Conservation (phyloP, 2,888 invertebrate genomes). For the Ennomos erosarius region DNA sequence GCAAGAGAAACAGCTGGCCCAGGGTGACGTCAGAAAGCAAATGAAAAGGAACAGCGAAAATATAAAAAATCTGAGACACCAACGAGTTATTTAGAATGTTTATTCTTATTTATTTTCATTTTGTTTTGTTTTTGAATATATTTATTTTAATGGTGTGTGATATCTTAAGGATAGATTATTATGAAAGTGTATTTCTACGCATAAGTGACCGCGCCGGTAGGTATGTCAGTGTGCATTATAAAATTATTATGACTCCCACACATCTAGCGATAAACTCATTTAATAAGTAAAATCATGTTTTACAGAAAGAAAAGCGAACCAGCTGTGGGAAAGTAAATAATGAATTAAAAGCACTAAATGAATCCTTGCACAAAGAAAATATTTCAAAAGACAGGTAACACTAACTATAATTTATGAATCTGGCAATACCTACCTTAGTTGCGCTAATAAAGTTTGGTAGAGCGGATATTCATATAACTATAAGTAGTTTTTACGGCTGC, state of each 20-base stretch:
- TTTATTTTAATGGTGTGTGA: conserved; percentile 3
- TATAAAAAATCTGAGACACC: conserved; percentile 43
- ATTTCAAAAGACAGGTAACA: conserved; percentile 65
- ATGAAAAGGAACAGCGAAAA: conserved; percentile 42
- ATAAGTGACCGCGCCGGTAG: not conserved
- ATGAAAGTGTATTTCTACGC: no score
- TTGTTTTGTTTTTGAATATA: conserved; percentile 32
- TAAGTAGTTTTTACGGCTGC: no score
- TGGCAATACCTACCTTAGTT: not conserved
- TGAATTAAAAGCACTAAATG: conserved; percentile 62
- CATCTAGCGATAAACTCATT: no score
- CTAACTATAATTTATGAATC: not conserved
- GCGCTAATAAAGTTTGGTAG: no score
- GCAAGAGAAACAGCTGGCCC: conserved; percentile 54
- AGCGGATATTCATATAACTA: no score
- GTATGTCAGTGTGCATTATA: not conserved
- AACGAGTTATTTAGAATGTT: conserved; percentile 41
- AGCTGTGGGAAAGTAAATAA: conserved; percentile 42
- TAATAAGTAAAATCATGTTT: no score
- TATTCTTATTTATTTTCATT: conserved; percentile 9
- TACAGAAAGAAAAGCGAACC: conserved; percentile 47
- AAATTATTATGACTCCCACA: no score
- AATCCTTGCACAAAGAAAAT: conserved; percentile 65
- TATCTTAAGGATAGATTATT: no score
- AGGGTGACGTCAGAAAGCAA: conserved; percentile 53